Conservation (phyloP, 2,113 vertebrate genomes). For the Pangasianodon hypophthalmus region DNA sequence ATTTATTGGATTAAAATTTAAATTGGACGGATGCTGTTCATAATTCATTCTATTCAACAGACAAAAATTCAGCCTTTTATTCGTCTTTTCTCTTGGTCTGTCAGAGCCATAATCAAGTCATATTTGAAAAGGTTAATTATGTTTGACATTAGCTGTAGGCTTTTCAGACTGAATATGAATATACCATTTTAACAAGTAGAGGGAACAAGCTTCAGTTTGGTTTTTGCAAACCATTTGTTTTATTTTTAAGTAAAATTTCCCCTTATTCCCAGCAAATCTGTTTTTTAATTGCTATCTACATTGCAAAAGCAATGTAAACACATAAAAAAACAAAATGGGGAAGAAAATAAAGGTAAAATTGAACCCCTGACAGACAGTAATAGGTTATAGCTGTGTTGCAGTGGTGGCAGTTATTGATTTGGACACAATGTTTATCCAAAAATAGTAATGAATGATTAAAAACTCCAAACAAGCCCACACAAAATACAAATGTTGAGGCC, state of each 20-base stretch:
- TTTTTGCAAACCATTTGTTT: neutral
- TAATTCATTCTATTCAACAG: neutral
- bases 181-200: neutral
- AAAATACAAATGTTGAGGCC: neutral
- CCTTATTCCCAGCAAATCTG: neutral
- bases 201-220: neutral
- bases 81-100: neutral
- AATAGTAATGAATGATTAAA: neutral
- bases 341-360: neutral
- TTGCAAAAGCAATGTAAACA: neutral
- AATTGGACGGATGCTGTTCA: neutral
- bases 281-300: neutral
- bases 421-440: neutral
- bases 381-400: neutral
- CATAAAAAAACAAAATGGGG: neutral
- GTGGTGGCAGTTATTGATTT: neutral
- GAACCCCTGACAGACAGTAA: neutral
- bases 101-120: neutral
- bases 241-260: neutral
- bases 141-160: neutral
- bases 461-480: neutral
- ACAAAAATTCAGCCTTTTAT: neutral
- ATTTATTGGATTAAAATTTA: neutral
- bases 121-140: conserved; percentile 16
- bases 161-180: neutral